A percentile compares a stretch with the other conserved stretches of the same genome.
Conservation (phyloP, 2,797 vertebrate genomes). For the Lemur catta region DNA sequence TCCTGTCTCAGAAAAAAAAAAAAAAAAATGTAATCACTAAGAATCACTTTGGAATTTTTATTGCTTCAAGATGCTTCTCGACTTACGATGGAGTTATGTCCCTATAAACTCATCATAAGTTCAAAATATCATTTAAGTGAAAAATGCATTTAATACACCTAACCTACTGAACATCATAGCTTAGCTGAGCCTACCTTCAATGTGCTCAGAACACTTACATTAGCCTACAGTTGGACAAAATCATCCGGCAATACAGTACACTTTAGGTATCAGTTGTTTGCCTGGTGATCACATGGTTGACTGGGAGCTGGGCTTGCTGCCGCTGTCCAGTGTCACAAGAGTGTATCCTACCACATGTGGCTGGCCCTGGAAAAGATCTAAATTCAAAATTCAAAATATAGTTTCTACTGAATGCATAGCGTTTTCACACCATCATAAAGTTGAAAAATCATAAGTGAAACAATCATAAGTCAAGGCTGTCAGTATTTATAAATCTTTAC, state of each 20-base stretch:
- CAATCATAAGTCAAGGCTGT: neutral
- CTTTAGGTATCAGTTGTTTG: neutral
- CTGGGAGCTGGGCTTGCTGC: neutral
- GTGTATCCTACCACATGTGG: neutral
- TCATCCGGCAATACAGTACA: neutral
- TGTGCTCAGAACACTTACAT: neutral
- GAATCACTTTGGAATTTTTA: slow-evolving; percentile 21
- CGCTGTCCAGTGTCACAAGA: neutral
- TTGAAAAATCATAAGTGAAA: neutral
- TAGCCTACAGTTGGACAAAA: neutral
- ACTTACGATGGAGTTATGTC: neutral
- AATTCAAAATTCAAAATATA: neutral
- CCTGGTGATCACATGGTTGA: neutral
- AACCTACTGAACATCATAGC: neutral
- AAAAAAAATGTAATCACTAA: neutral
- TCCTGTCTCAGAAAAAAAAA: neutral
- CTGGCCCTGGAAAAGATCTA: neutral
- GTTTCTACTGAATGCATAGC: neutral
- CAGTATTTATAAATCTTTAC: neutral
- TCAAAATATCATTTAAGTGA: neutral
- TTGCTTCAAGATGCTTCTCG: neutral
- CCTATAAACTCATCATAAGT: neutral
- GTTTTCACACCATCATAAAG: neutral
- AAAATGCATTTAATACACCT: neutral
- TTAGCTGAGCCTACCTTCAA: neutral